Base-by-base conservation (phyloP, 2,888 invertebrate species). In the Apamea anceps region DNA sequence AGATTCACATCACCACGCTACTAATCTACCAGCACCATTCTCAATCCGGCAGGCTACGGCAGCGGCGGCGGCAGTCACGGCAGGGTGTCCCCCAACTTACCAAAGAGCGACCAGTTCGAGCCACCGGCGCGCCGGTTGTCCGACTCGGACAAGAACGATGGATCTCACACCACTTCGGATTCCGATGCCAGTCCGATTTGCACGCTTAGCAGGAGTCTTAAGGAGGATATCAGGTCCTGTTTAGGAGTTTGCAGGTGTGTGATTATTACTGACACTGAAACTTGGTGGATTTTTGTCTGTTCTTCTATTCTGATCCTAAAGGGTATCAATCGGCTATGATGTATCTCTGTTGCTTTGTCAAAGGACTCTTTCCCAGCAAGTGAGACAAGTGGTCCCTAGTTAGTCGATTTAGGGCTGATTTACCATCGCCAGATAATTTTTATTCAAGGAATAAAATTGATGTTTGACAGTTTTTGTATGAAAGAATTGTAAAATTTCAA, bases 51-150 rank as follows among this genome's bases (percentile, higher is more conserved):
- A 96, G 96, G 96, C 63, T 96, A 96, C 89, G 96, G 96, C 90
- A 96, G 96, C 91, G 96, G 93, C 79, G 95, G 94, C 73, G 96
- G 96, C 84, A 96, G 96, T 88, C 94, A 96, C 84, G 96, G 96
- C 48, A 94, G 96, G 51, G 96, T 95, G 77, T 96, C 97, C 72
- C 96, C 96, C 67, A 92, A 93, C 85, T 92, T 96, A 95, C 96
- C 96, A 95, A 96, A 96, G 96, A 96, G 89, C 91, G 95, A 93
- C 73, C 90, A 92, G 87, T 94, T 92, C 83, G 94, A 90, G 74
- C 91, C 89, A 82, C 92, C 91, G 45, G 81, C 86, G 25, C 87
- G 87, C 75, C 87, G 91, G 54, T 86, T 92, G 75, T 91, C 93
- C 72, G 91, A 83, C 82, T 91, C 91, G 76, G 94, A 94, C 84